A percentile compares a stretch with the other conserved stretches of the same genome.
phyloP scores from a whole-genome alignment of 2,888 invertebrate genomes.

The Drosophila borealis region DNA sequence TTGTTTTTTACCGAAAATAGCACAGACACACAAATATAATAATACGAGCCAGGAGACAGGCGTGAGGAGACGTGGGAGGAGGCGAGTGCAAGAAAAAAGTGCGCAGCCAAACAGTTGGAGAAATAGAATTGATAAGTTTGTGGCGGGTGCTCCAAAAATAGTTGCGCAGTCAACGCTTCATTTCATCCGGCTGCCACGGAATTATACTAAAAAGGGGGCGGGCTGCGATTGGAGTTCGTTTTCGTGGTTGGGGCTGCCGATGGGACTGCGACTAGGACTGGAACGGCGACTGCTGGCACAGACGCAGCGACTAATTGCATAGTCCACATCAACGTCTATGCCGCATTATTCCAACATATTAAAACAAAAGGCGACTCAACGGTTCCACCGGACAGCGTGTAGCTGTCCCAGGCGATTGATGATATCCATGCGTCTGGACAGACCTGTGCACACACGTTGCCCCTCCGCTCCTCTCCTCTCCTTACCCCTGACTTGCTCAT shows the following conservation, averaged over 20 bases:
- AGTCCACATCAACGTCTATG: slow-evolving; percentile 47
- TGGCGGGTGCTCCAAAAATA: slow-evolving; percentile 67
- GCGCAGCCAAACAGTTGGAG: slow-evolving; percentile 38
- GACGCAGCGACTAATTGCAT: slow-evolving; percentile 14
- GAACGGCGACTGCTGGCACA: neutral
- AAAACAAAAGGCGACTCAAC: slow-evolving; percentile 59
- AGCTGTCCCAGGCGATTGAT: slow-evolving; percentile 30
- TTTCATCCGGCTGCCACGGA: slow-evolving; percentile 49
- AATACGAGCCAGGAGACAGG: slow-evolving; percentile 37
- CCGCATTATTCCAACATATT: slow-evolving; percentile 64
- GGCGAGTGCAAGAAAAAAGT: slow-evolving; percentile 2
- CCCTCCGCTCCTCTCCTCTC: neutral
- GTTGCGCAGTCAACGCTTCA: slow-evolving; percentile 58
- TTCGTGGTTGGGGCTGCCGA: neutral
- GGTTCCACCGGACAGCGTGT: neutral
- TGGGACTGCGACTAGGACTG: neutral
- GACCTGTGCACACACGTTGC: slow-evolving; percentile 11
- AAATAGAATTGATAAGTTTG: slow-evolving; percentile 56
- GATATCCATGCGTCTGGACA: slow-evolving; percentile 19
- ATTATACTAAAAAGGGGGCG: slow-evolving; percentile 10
- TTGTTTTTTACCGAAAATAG: slow-evolving; percentile 67
- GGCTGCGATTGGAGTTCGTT: slow-evolving; percentile 3
- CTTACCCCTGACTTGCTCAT: too few relatives aligned
- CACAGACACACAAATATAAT: slow-evolving; percentile 70
- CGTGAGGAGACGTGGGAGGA: slow-evolving; percentile 15